These are phyloP conservation scores for Ceratina japonica DNA, from an alignment of 1,140 invertebrate species.

Conservation along the genomic window DNA sequence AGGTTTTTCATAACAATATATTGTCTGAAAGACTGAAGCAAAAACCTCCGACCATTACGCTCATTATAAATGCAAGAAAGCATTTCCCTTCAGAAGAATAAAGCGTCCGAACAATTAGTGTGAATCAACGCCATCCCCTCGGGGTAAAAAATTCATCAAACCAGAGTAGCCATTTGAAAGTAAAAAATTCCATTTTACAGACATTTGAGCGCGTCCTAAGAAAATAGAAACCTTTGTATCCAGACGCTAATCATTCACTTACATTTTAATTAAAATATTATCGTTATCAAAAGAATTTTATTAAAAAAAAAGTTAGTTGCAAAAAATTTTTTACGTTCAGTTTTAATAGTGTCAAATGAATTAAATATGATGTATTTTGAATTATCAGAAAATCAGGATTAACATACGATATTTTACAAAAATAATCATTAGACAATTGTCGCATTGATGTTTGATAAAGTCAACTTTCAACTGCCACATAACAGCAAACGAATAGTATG, in stretches of 20 bases:
- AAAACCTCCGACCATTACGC: not conserved
- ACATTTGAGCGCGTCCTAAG: not conserved
- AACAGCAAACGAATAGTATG: too few species aligned
- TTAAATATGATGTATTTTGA: too few species aligned
- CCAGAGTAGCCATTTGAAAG: not conserved
- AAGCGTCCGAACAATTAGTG: constrained; percentile 2
- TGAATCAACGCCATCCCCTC: constrained; percentile 6
- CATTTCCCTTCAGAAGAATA: not conserved
- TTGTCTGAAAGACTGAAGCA: not conserved
- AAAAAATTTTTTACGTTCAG: too few species aligned
- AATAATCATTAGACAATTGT: too few species aligned
- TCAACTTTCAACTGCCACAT: too few species aligned
- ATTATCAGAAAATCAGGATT: too few species aligned
- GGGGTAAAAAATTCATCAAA: constrained; percentile 2
- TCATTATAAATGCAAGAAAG: constrained; percentile 10
- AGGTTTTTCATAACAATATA: not conserved
- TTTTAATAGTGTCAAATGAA: too few species aligned
- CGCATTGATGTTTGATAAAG: too few species aligned
- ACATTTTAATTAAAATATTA: not conserved
- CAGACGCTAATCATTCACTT: not conserved
- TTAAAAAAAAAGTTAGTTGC: too few species aligned
- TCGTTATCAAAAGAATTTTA: too few species aligned
- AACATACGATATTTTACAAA: too few species aligned
- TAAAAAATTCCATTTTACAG: constrained; percentile 9
- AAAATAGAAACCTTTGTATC: not conserved